phyloP scores from a whole-genome alignment of 2,888 invertebrate species.

The Zonitis immaculata region DNA sequence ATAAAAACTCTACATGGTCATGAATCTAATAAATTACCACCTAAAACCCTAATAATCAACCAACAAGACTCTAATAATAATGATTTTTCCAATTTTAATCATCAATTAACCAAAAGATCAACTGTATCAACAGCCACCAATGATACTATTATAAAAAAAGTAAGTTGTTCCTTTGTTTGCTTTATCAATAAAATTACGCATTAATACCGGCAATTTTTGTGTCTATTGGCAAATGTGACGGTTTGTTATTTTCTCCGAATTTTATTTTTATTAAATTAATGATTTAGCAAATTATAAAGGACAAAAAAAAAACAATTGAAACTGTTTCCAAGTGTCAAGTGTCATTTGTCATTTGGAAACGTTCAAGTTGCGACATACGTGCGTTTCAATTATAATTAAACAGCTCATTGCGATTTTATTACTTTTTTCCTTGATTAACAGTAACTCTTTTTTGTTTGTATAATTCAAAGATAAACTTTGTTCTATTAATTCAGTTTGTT shows the following conservation, averaged over 20 bases:
- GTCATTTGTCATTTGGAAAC: too few species aligned
- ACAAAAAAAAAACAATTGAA: background rate
- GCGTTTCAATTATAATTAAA: background rate
- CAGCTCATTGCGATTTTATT: background rate
- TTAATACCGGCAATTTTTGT: background rate
- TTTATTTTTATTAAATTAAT: too few species aligned
- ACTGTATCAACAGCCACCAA: conserved; percentile 7
- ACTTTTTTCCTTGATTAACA: too few species aligned
- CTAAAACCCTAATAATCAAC: conserved; percentile 22
- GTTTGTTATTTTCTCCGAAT: too few species aligned
- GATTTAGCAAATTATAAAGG: background rate
- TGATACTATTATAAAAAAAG: conserved; percentile 10
- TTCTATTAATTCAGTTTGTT: too few species aligned
- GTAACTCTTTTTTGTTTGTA: too few species aligned
- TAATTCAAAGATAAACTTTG: too few species aligned
- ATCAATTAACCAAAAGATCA: conserved; percentile 19
- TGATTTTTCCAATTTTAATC: too few species aligned
- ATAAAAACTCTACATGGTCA: conserved; percentile 28
- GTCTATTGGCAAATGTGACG: too few species aligned
- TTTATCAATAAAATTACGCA: background rate
- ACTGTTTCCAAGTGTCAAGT: background rate
- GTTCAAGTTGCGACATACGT: background rate
- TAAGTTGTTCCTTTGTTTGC: conserved; percentile 7
- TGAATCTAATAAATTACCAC: conserved; percentile 11
- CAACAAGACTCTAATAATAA: background rate